Conservation (phyloP, 2,888 invertebrate species). For the Gibbula magus region DNA sequence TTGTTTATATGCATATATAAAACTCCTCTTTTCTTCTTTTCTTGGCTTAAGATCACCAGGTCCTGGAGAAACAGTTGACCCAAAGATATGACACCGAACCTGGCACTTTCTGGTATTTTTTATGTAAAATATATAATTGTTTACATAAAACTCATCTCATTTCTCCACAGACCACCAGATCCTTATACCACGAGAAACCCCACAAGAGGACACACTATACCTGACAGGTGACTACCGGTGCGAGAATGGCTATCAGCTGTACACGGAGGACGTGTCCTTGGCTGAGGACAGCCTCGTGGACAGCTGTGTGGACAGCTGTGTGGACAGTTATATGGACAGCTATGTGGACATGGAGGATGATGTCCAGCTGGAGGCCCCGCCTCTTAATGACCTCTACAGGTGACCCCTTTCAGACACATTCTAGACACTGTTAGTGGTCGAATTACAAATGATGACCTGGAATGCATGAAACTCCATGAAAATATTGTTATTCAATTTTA, state of each 20-base stretch:
- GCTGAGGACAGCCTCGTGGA: conserved; percentile 10
- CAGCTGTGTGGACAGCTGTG: conserved; percentile 27
- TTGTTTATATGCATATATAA: too few species aligned
- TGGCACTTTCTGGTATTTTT: too few species aligned
- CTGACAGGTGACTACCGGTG: conserved; percentile 12
- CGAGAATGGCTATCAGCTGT: background rate
- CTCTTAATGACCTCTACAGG: conserved; percentile 55
- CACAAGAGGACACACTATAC: conserved; percentile 16
- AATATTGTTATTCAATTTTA: too few species aligned
- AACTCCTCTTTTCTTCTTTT: too few species aligned
- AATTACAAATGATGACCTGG: too few species aligned
- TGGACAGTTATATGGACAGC: too few species aligned
- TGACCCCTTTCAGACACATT: conserved; percentile 63
- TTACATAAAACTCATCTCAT: background rate
- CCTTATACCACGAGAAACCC: conserved; percentile 22
- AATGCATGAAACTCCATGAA: too few species aligned
- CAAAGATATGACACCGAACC: too few species aligned
- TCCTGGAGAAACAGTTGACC: too few species aligned
- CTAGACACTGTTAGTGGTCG: conserved; percentile 43
- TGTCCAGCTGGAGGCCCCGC: conserved; percentile 38
- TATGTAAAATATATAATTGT: too few species aligned
- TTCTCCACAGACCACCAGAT: conserved; percentile 26
- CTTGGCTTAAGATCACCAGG: too few species aligned
- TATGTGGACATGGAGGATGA: conserved; percentile 24
- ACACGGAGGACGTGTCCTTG: background rate